Evolutionary conservation across 2,888 invertebrate genomes (phyloP).

Genomic region (Lasius platythorax): DNA sequence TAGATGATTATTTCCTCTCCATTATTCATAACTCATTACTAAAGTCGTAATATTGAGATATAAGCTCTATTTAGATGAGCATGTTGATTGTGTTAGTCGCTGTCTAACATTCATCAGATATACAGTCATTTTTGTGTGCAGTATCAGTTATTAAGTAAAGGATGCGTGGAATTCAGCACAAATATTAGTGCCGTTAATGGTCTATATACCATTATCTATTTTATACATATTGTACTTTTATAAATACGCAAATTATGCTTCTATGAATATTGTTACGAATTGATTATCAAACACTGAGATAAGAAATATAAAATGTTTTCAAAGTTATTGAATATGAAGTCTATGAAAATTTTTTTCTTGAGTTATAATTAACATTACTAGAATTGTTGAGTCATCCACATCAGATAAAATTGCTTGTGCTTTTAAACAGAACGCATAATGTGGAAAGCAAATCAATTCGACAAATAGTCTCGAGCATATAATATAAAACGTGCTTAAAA

Average conservation of each 20-base stretch:
- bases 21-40: neutral
- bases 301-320: slow-evolving; percentile 47
- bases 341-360: slow-evolving; percentile 16
- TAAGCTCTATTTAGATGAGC: neutral
- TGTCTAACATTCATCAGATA: neutral
- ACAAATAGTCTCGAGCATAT: slow-evolving; percentile 43
- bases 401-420: neutral
- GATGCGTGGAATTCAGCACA: neutral
- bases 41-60: neutral
- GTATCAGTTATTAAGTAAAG: slow-evolving; percentile 25
- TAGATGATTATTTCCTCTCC: slow-evolving; percentile 3
- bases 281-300: slow-evolving; percentile 18
- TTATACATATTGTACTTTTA: slow-evolving; percentile 71
- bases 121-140: slow-evolving; percentile 16
- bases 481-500: slow-evolving; percentile 53
- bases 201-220: slow-evolving; percentile 66
- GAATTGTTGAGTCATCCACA: neutral
- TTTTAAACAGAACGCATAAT: slow-evolving; percentile 54
- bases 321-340: slow-evolving; percentile 54
- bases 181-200: slow-evolving; percentile 36
- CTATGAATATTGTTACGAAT: slow-evolving; percentile 24
- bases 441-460: slow-evolving; percentile 67
- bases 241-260: slow-evolving; percentile 57
- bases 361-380: neutral
- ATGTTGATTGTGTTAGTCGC: neutral